Evolutionary conservation across 2,888 invertebrate genomes (phyloP), one percentile per base, ranked within the genome.

Genomic region (Spialia ferax): DNA sequence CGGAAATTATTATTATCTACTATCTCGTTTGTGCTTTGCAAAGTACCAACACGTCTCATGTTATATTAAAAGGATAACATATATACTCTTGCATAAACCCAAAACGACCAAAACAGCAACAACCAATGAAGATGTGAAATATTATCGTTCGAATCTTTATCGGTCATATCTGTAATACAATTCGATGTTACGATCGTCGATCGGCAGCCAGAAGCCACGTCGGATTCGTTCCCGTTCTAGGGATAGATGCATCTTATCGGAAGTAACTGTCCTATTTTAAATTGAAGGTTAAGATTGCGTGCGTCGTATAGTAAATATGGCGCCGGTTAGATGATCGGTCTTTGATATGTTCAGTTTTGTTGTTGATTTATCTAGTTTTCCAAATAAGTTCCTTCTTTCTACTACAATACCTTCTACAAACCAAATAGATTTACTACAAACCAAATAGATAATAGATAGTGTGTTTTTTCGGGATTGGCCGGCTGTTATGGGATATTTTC

Each of bases 151-250:
- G 15, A 45, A 45, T 18, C 18, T 45, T 45, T 66, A 50, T 65
- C 63, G 56, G 35, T 52, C 35, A 64, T 79, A 81, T 78, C 79
- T 77, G 69, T 69, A 71, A 79, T 83, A 85, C 84, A 81, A 84
- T 87, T 87, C 85, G 83, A 84, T 86, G 83, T 79, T 81, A 75
- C 77, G 4, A 23, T 52, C 45, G 18, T 42, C 42, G 18, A 23
- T 23, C 23, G 23, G 50, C 10, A 52, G 50, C 23, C n/a, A 52
- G 5, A 22, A 80, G 81, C 82, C 80, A 76, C 77, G 79, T 77
- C 82, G 73, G 75, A 75, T 78, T 74, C 74, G 77, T 79, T 84
- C 77, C 77, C 74, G 75, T 79, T 78, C 74, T 8, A 23, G 42
- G 56, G 55, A 45, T 48, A 55, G 55, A 55, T 63, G 26, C 22